Conservation (phyloP, 2,888 invertebrate species). For the Lithodes maja region DNA sequence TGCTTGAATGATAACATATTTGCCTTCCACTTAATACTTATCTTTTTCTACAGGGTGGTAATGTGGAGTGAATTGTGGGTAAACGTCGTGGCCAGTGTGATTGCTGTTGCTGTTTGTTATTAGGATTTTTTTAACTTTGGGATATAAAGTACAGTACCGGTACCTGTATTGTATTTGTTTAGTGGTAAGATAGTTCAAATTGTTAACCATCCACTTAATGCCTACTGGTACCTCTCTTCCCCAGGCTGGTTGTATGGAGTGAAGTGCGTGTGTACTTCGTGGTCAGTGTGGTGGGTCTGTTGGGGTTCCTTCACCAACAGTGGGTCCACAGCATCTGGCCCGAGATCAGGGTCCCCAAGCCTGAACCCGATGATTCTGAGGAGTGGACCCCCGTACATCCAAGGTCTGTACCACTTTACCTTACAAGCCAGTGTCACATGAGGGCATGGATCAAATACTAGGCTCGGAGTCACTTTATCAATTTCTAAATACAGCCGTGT, state of each 20-base stretch:
- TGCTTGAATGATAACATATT: no score
- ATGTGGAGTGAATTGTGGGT: background rate
- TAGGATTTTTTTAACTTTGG: background rate
- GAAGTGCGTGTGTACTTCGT: constrained; percentile 64
- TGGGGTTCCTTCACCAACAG: constrained; percentile 67
- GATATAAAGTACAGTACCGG: background rate
- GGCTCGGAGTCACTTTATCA: no score
- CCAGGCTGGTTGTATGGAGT: constrained; percentile 64
- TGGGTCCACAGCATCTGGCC: constrained; percentile 70
- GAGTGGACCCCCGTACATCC: constrained; percentile 65
- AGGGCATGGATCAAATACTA: no score
- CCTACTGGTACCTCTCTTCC: background rate
- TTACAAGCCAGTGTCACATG: no score
- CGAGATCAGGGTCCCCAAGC: constrained; percentile 65
- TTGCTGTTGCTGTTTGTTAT: background rate
- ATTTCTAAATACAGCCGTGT: no score
- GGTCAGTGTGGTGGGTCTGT: constrained; percentile 42
- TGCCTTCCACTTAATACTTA: background rate
- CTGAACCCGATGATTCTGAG: constrained; percentile 56
- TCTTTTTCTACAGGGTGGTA: background rate
- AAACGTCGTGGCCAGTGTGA: background rate
- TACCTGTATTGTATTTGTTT: no score
- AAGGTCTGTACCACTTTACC: constrained; percentile 29
- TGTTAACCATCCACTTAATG: background rate
- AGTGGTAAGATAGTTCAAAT: background rate